phyloP scores from a whole-genome alignment of 2,113 vertebrate genomes.

The Phrynocephalus versicolor region DNA sequence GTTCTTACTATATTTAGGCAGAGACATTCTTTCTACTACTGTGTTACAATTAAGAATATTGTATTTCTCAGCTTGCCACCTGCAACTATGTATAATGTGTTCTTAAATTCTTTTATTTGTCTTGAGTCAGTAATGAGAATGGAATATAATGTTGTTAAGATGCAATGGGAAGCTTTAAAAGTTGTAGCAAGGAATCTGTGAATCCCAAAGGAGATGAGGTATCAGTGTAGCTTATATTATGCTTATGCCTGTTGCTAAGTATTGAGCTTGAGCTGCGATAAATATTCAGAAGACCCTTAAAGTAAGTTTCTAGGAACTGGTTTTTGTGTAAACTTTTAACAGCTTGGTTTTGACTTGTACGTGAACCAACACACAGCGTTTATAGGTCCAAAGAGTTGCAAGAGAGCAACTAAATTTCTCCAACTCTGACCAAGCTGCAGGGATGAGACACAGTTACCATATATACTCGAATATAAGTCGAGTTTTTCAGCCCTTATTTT shows the following conservation, averaged over 20 bases:
- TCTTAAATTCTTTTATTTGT: background rate
- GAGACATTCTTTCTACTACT: background rate
- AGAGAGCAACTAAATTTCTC: background rate
- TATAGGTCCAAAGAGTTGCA: background rate
- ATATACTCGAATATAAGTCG: too few species aligned
- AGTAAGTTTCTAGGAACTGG: background rate
- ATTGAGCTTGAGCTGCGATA: background rate
- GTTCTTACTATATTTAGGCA: background rate
- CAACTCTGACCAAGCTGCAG: background rate
- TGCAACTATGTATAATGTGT: background rate
- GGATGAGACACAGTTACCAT: too few species aligned
- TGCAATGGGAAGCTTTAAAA: background rate
- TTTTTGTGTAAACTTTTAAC: background rate
- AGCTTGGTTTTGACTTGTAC: background rate
- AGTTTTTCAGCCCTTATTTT: too few species aligned
- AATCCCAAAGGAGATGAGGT: background rate
- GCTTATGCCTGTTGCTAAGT: background rate
- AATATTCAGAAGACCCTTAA: too few species aligned
- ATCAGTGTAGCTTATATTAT: background rate
- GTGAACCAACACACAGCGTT: background rate
- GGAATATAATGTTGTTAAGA: background rate
- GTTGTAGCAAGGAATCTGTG: background rate
- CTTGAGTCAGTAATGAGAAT: background rate
- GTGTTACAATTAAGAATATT: background rate
- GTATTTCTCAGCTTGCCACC: background rate